These are phyloP conservation scores for Anthoscopus minutus DNA, from an alignment of 2,113 vertebrate species.

Conservation along the genomic window DNA sequence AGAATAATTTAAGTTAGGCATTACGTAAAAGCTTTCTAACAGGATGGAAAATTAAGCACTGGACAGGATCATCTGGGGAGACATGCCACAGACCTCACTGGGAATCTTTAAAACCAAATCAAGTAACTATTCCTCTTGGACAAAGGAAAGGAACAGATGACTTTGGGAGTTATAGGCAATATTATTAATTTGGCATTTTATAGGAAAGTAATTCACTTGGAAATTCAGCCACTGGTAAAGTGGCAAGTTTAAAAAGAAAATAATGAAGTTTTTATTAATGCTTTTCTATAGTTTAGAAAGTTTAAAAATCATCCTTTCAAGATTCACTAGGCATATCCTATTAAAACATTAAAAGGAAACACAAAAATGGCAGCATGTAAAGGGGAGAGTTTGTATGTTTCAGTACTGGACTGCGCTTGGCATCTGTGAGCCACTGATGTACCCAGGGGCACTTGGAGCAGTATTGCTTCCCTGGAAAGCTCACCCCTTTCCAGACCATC, in stretches of 20 bases:
- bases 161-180: not conserved
- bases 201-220: not conserved
- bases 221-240: not conserved
- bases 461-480: not conserved
- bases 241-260: not conserved
- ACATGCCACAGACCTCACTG: not conserved
- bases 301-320: not conserved
- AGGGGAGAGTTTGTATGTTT: not conserved
- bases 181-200: not conserved
- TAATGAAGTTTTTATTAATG: not conserved
- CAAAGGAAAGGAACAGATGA: not conserved
- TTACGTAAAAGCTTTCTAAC: not conserved
- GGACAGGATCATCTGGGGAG: not conserved
- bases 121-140: not conserved
- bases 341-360: not conserved
- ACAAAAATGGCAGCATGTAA: not conserved
- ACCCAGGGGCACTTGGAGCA: not conserved
- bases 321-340: not conserved
- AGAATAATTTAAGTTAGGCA: not conserved
- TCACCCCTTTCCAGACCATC: not conserved
- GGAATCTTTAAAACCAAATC: not conserved
- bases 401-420: not conserved
- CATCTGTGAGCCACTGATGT: not conserved
- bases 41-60: not conserved
- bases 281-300: not conserved